Evolutionary conservation across 2,113 vertebrate genomes (phyloP), one percentile per base, ranked within the genome.

Genomic region (Anthoscopus minutus): DNA sequence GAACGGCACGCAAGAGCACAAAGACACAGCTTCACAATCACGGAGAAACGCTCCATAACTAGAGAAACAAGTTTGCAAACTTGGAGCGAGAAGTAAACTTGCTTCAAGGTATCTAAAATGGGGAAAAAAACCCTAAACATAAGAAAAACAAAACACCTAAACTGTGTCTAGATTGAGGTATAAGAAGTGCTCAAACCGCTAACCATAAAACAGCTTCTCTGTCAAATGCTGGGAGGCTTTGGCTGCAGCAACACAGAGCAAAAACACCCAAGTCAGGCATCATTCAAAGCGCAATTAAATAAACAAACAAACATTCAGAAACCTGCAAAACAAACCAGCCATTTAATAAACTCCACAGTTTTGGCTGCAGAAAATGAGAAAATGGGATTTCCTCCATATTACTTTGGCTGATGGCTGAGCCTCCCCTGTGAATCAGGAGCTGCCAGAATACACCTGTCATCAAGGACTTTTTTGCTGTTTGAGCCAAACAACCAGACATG

Each of bases 1-100:
- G n/a, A 42, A 0, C 7, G 1, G 25, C 0, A 1, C 42, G 0
- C 10, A 14, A 15, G 22, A 38, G 37, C 51, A 1, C 11, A 24
- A 9, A n/a, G 37, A 2, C 3, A 14, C 30, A 4, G 85, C 51
- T 47, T 7, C 21, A 2, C 19, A 5, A 51, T 7, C 22, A 3
- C 42, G 2, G 54, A 25, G 33, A 57, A 10, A 11, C 4, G 7
- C 4, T 37, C 14, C 18, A 0, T 2, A 16, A 30, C 4, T 8
- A 9, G 31, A 20, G 58, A 38, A 51, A 15, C 27, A 7, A 10
- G 38, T 23, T 23, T 1, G 4, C 18, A 28, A 27, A 33, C 53
- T 31, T 5, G 11, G 62, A 51, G n/a, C 1, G 4, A 33, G 53
- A n/a, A 2, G 6, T 18, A 22, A 67, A 23, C 11, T 14, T 10